phyloP scores from a whole-genome alignment of 2,888 invertebrate genomes.

The Ectobius pallidus region DNA sequence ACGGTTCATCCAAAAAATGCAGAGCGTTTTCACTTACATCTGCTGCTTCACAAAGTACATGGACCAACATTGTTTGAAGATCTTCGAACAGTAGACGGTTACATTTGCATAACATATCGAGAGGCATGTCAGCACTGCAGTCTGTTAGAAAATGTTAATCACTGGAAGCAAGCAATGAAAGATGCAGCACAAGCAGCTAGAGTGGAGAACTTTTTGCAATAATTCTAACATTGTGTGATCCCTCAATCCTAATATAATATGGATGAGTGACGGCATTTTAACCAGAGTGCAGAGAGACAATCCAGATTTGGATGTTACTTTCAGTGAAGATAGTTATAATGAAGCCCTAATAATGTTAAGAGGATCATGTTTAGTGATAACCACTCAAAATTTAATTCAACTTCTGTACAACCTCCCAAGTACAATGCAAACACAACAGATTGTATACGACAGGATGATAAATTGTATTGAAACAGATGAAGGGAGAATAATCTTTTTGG shows the following conservation, averaged over 20 bases:
- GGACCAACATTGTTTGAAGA: constrained; percentile 5
- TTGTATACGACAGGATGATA: neutral
- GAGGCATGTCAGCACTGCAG: constrained; percentile 6
- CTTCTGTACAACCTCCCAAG: neutral
- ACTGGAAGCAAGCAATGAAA: neutral
- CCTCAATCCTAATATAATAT: neutral
- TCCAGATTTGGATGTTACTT: neutral
- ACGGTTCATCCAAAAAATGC: too few species aligned
- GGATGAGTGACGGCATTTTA: constrained; percentile 1
- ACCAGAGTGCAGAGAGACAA: constrained; percentile 2
- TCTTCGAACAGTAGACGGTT: constrained; percentile 4
- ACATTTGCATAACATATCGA: neutral
- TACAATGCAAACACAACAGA: neutral
- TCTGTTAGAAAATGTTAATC: neutral
- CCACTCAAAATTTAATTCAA: constrained; percentile 8
- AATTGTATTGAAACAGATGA: constrained; percentile 9
- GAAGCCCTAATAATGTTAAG: constrained; percentile 3
- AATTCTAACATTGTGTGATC: constrained; percentile 11
- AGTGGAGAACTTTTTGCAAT: constrained; percentile 5
- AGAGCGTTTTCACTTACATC: neutral
- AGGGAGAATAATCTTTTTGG: constrained; percentile 9
- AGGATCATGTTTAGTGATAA: too few species aligned
- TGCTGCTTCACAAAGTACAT: constrained; percentile 15
- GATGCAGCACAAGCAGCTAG: neutral
- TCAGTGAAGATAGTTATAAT: neutral